A percentile compares a stretch with the other conserved stretches of the same genome.
Conservation (phyloP, 2,797 vertebrate genomes). For the Mallotus villosus region DNA sequence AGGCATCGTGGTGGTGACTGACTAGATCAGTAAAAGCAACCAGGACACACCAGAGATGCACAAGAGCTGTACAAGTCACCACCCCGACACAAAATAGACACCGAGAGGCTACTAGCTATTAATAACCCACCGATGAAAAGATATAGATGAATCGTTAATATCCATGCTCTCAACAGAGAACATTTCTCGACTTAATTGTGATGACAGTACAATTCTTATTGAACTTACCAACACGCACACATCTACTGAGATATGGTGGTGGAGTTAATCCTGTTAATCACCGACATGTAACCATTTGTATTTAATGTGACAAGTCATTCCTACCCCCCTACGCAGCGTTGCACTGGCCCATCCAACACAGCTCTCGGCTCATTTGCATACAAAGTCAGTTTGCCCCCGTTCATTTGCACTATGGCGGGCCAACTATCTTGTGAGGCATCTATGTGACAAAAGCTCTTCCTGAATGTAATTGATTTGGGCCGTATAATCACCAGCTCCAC, state of each 20-base stretch:
- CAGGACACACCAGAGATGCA: conserved; percentile 14
- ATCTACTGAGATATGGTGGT: not conserved
- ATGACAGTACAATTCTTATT: conserved; percentile 26
- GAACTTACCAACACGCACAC: conserved; percentile 22
- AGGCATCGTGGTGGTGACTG: not conserved
- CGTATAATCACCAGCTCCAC: conserved; percentile 9
- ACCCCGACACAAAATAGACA: not conserved
- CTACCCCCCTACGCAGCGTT: conserved; percentile 32
- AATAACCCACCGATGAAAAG: conserved; percentile 29
- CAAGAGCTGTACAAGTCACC: not conserved
- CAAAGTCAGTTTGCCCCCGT: conserved; percentile 10
- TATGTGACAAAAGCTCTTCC: conserved; percentile 10
- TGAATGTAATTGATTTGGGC: conserved; percentile 10
- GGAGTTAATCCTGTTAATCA: conserved; percentile 14
- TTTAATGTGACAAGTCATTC: conserved; percentile 38
- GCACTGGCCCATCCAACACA: conserved; percentile 31
- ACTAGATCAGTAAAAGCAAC: too few relatives aligned
- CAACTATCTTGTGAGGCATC: conserved; percentile 6
- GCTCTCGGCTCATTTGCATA: conserved; percentile 21
- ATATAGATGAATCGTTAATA: conserved; percentile 43
- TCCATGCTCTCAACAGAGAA: conserved; percentile 6
- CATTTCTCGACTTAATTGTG: conserved; percentile 17
- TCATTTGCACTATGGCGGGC: conserved; percentile 6
- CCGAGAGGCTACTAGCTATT: conserved; percentile 24
- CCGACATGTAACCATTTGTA: conserved; percentile 18